A percentile compares a stretch with the other conserved stretches of the same genome.
phyloP scores from a whole-genome alignment of 2,113 vertebrate species.

The Antigone vipio region DNA sequence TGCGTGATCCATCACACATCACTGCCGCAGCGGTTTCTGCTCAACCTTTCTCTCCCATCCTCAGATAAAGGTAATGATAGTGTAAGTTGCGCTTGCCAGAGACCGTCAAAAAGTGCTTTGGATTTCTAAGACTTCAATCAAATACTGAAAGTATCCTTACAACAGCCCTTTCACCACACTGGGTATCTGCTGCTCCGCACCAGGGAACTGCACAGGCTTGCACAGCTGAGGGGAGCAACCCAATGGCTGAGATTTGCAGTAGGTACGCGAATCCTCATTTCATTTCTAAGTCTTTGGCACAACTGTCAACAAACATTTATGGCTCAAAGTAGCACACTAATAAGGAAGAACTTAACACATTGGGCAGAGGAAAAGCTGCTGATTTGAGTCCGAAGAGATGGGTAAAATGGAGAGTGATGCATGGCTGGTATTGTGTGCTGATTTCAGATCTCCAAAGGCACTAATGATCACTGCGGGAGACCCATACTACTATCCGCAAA shows the following conservation, averaged over 20 bases:
- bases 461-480: background rate
- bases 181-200: background rate
- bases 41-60: background rate
- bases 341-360: background rate
- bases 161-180: background rate
- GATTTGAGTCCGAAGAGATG: background rate
- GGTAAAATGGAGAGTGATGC: background rate
- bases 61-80: background rate
- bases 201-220: background rate
- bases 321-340: background rate
- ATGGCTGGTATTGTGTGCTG: fast-evolving
- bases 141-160: background rate
- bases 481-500: background rate
- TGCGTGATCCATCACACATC: background rate
- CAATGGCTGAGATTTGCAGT: background rate
- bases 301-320: background rate
- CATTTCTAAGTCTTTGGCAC: background rate
- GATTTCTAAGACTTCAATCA: background rate
- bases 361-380: background rate
- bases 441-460: background rate
- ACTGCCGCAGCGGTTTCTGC: background rate
- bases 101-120: background rate
- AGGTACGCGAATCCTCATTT: background rate
- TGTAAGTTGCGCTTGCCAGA: background rate
- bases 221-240: background rate